These are phyloP conservation scores for Drosophila littoralis DNA, from an alignment of 1,140 invertebrate species.

Conservation along the genomic window DNA sequence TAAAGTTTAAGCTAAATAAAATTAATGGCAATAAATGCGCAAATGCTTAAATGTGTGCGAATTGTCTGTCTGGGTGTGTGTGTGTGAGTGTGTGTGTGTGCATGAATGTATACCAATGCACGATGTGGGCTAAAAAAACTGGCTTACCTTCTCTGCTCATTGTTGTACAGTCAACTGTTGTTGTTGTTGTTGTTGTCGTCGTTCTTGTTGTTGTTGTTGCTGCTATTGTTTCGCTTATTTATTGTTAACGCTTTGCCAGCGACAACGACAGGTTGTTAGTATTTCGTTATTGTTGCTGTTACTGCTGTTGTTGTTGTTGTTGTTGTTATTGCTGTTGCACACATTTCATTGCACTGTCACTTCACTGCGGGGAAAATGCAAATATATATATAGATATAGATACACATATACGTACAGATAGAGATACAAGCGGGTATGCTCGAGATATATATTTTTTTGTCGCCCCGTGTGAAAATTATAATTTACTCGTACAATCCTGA, in stretches of 20 bases:
- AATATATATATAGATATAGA: conserved; percentile 19
- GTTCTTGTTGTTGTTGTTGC: conserved; percentile 28
- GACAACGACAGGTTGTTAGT: conserved; percentile 77
- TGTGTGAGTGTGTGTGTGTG: conserved; percentile 9
- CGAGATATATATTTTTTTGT: too few relatives aligned
- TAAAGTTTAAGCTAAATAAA: conserved; percentile 45
- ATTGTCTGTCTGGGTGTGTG: conserved; percentile 1
- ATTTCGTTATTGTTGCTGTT: conserved; percentile 16
- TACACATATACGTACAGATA: conserved; percentile 26
- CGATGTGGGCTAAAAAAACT: conserved; percentile 72
- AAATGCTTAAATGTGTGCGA: conserved; percentile 22
- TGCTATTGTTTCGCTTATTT: conserved; percentile 77
- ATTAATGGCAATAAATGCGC: conserved; percentile 56
- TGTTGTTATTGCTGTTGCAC: conserved; percentile 54
- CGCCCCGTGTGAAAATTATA: too few relatives aligned
- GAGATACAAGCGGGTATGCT: not conserved
- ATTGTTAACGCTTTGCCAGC: conserved; percentile 80
- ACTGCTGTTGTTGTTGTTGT: conserved; percentile 21
- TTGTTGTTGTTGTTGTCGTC: conserved; percentile 40
- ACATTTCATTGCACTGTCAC: conserved; percentile 76
- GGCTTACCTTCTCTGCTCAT: conserved; percentile 81
- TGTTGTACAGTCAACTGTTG: conserved; percentile 73
- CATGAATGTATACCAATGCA: conserved; percentile 43
- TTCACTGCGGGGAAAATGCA: conserved; percentile 20
- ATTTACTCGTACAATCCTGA: too few relatives aligned